Base-by-base conservation (phyloP, 2,797 vertebrate genomes). In the Denticeps clupeoides region DNA sequence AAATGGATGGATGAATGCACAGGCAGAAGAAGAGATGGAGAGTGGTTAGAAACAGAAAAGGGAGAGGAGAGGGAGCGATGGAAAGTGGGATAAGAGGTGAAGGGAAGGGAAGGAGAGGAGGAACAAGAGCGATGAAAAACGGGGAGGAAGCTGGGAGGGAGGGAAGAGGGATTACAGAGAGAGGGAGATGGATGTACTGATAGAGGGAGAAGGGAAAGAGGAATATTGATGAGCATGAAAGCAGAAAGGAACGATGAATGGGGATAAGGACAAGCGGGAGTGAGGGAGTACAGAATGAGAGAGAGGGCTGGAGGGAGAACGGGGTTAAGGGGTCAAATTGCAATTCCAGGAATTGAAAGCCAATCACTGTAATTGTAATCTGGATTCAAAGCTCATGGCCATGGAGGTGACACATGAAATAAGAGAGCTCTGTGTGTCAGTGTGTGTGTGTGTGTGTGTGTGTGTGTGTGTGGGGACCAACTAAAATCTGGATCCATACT, bases 291-390 rank as follows among this genome's bases (percentile, higher is more conserved):
- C n/a, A n/a, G n/a, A n/a, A n/a, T n/a, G 41, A 31, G 25, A 27
- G n/a, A 27, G 18, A 25, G 41, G 32, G 50, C 28, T 45, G 41
- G 44, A 45, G 40, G 33, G 51, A 65, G 43, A 43, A 46, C 48
- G 53, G 54, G 69, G 77, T 79, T 74, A n/a, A 75, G 45, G 58
- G 79, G 80, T 75, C 81, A 79, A 78, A 80, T 62, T 69, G 66
- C 65, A 68, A 69, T 73, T 67, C 58, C 56, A 66, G 45, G 55
- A 79, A 78, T 71, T 74, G 72, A 75, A 74, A 79, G 78, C 68
- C 73, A 77, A 80, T 80, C 77, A 80, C 71, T 66, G 66, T 78
- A 77, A 77, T 75, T 80, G 73, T 78, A 74, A 80, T 82, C 65
- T 71, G 68, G 69, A 82, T 76, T 71, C 72, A 79, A 68, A 65